Evolutionary conservation across 2,113 vertebrate species (phyloP).

Genomic region (Bubo blakistoni): DNA sequence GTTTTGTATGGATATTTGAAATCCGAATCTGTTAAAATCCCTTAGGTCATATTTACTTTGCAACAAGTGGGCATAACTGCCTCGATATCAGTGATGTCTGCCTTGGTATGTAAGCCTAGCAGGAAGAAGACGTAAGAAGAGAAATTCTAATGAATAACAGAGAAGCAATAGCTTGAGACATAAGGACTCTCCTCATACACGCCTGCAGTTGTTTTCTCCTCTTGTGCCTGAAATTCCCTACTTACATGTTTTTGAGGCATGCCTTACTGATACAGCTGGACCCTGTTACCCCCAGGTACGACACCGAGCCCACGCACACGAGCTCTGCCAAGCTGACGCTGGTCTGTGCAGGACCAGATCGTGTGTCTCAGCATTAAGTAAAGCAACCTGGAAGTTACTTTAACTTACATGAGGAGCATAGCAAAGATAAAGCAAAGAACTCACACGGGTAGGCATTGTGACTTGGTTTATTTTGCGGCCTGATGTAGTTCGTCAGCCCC

Average conservation of each 20-base stretch:
- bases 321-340: not conserved
- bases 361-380: not conserved
- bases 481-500: not conserved
- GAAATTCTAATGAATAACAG: not conserved
- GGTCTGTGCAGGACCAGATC: not conserved
- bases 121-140: not conserved
- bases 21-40: not conserved
- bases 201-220: not conserved
- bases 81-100: not conserved
- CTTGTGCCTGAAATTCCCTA: not conserved
- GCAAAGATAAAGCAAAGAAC: not conserved
- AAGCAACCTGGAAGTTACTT: not conserved
- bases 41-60: not conserved
- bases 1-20: not conserved
- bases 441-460: not conserved
- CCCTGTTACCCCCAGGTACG: not conserved
- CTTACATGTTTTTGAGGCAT: not conserved
- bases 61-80: not conserved
- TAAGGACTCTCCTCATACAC: not conserved
- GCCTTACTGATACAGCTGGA: not conserved
- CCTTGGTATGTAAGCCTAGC: not conserved
- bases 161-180: fast-evolving
- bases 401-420: not conserved
- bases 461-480: not conserved
- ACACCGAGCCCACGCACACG: fast-evolving